Base-by-base conservation (phyloP, 2,113 vertebrate genomes). In the Stegastes partitus region DNA sequence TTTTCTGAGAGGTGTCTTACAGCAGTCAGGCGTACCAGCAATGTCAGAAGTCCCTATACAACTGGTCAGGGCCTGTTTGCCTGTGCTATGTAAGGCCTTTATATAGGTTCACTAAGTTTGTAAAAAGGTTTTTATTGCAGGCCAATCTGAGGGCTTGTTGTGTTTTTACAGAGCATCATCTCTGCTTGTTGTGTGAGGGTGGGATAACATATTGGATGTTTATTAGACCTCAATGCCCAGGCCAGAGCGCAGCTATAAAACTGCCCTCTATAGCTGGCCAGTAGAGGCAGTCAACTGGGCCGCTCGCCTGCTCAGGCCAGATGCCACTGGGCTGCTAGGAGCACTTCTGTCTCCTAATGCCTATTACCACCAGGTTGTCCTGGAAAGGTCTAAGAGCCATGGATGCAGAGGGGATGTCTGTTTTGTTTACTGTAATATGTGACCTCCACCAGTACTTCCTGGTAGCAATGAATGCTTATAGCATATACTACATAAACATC, bases 191-290 rank as follows among this genome's bases (percentile, higher is more conserved):
- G 87, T 84, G 81, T 80, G 89, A 83, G 86, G 81, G 66, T 83
- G 80, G 82, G 83, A 84, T 85, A 93, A 85, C 90, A 93, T 86
- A 89, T 84, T 92, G 91, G 88, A 90, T 84, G 90, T 94, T 94
- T 94, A 94, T 91, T 91, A 85, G 91, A 73, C 68, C 82, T 91
- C 91, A 90, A 91, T 90, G 91, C 79, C 87, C 78, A 79, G 84
- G 87, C 88, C 86, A 74, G 81, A 89, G 85, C 51, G 5, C 66
- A 77, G 87, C 92, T 83, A 87, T 93, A 94, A 93, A 94, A 91
- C 66, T 28, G 62, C 51, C 73, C 77, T 77, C 87, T 69, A 87
- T 77, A 19, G 87, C 85, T 57, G 78, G 83, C 84, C 91, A 83
- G 81, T 68, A 44, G 84, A 84, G 89, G 77, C 83, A 68, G 86